These are phyloP conservation scores for Spilarctia lutea DNA, from an alignment of 2,888 invertebrate genomes.

Conservation along the genomic window DNA sequence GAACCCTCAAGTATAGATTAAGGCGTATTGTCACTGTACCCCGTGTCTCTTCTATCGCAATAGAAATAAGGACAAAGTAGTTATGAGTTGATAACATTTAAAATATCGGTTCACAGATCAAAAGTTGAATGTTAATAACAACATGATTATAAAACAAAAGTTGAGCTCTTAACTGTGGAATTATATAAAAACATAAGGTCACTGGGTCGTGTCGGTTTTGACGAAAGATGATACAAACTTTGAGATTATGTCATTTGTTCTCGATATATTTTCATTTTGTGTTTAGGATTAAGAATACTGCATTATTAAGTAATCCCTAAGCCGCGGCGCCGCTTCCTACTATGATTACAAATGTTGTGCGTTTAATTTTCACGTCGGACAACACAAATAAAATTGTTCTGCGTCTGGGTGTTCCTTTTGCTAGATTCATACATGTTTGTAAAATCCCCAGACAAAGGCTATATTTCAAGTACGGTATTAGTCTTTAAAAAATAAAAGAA, in stretches of 20 bases:
- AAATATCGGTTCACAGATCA: slow-evolving; percentile 16
- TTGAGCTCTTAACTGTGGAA: slow-evolving; percentile 10
- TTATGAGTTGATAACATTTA: slow-evolving; percentile 17
- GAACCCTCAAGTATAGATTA: neutral
- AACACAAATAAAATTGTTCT: no score
- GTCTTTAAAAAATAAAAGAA: no score
- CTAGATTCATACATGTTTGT: no score
- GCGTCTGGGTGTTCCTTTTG: no score
- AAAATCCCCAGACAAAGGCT: no score
- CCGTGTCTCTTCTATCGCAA: neutral
- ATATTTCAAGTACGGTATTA: no score
- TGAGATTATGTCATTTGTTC: slow-evolving; percentile 3
- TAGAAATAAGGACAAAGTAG: slow-evolving; percentile 12
- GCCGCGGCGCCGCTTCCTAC: no score
- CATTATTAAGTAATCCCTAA: no score
- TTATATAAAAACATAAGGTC: slow-evolving; percentile 25
- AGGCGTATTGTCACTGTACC: neutral
- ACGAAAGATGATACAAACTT: neutral
- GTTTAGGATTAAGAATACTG: no score
- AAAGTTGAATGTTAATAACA: slow-evolving; percentile 21
- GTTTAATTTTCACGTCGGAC: no score
- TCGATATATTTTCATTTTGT: neutral
- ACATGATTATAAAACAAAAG: slow-evolving; percentile 18
- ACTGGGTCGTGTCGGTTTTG: slow-evolving; percentile 12
- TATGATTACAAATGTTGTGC: no score